Conservation (phyloP, 1,140 invertebrate genomes). For the Tetramorium simillimum region DNA sequence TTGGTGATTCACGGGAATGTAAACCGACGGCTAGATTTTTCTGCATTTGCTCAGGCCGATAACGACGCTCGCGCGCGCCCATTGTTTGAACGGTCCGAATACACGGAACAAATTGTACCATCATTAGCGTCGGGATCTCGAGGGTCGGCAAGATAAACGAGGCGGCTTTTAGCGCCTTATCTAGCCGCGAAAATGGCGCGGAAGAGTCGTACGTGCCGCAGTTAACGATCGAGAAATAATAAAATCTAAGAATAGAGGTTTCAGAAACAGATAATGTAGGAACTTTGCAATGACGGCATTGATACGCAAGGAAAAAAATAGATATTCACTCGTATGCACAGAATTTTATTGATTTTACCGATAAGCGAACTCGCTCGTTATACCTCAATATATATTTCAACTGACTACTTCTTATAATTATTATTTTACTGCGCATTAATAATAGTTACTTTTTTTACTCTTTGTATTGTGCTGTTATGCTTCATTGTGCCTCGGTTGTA, state of each 20-base stretch:
- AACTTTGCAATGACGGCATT: background rate
- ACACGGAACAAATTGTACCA: conserved; percentile 46
- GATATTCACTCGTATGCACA: background rate
- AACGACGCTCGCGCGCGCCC: conserved; percentile 55
- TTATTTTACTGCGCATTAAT: background rate
- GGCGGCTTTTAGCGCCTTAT: conserved; percentile 54
- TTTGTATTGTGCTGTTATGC: background rate
- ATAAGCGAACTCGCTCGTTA: background rate
- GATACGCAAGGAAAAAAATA: background rate
- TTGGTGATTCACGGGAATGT: conserved; percentile 64
- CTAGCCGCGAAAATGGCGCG: conserved; percentile 46
- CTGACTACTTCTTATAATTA: background rate
- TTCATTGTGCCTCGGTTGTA: background rate
- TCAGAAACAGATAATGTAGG: background rate
- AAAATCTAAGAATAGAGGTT: conserved; percentile 13
- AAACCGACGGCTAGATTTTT: conserved; percentile 58
- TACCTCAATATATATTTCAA: background rate
- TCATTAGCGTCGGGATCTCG: conserved; percentile 42
- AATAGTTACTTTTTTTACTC: background rate
- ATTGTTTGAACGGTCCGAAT: conserved; percentile 58
- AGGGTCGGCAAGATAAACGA: conserved; percentile 47
- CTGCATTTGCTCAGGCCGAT: conserved; percentile 65
- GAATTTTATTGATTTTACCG: background rate
- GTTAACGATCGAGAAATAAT: conserved; percentile 17
- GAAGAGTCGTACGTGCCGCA: conserved; percentile 29